Base-by-base conservation (phyloP, 2,797 vertebrate species). In the Semotilus atromaculatus region DNA sequence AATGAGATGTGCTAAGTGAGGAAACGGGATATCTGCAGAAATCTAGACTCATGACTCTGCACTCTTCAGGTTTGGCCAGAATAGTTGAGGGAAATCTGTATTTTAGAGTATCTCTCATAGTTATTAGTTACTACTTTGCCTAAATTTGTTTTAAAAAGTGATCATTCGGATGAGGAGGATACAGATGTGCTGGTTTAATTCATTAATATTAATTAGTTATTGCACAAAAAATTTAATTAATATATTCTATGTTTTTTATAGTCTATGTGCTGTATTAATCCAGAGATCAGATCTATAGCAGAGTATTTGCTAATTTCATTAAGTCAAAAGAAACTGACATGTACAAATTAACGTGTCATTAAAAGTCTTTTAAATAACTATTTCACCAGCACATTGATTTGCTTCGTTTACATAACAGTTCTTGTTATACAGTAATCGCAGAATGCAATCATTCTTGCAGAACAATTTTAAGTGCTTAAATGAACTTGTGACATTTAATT, bases 1-100 rank as follows among this genome's bases (percentile, higher is more conserved):
- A 71, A 77, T 70, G 80, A 79, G 76, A 76, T 64, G 67, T 64
- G 77, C n/a, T 40, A 60, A 77, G 43, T 9, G 60, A 67, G 51
- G 45, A 78, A 79, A 60, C 8, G 11, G 13, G 75, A 87, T 81
- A 85, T 85, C 73, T 29, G 23, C 31, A 36, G 64, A 81, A 68
- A 82, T 72, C 80, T 60, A 60, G 38, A 72, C 38, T 43, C 51
- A 26, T 62, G 68, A 62, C 80, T 62, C 11, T 21, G 68, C 80
- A 72, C 19, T 62, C n/a, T 60, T 31, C 14, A 31, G 38, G 3
- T 62, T 31, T 60, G 18, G 7, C 13, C n/a, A 45, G 34, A 71
- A 29, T 38, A 68, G 23, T 60, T 36, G 7, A 3, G 74, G 31
- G 18, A 68, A 43, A 31, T 64, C 40, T 21, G 40, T 3, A 1